These are phyloP conservation scores for Protodeltote pygarga DNA, from an alignment of 2,888 invertebrate genomes.

Conservation along the genomic window DNA sequence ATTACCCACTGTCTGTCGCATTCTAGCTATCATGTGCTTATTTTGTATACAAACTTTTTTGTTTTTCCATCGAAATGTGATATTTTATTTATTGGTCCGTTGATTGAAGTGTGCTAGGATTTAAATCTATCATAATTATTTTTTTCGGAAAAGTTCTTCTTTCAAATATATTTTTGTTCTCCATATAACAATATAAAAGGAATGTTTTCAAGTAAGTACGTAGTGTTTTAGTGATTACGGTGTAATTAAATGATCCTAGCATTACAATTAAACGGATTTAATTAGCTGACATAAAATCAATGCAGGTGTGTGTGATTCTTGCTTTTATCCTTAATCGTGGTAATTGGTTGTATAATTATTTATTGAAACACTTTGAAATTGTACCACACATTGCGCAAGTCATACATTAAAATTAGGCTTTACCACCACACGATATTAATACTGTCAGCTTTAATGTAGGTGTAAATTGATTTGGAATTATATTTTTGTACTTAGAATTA, in stretches of 20 bases:
- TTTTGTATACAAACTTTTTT: conserved; percentile 40
- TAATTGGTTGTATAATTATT: not conserved
- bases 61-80: conserved; percentile 50
- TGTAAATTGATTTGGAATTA: conserved; percentile 70
- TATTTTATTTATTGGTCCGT: conserved; percentile 35
- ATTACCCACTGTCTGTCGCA: conserved; percentile 29
- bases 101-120: conserved; percentile 16
- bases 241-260: conserved; percentile 22
- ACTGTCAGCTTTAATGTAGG: conserved; percentile 78
- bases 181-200: conserved; percentile 3
- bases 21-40: conserved; percentile 25
- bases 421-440: conserved; percentile 61
- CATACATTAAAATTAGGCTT: conserved; percentile 32
- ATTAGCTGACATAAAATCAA: conserved; percentile 29
- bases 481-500: conserved; percentile 76
- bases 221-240: not conserved
- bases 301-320: conserved; percentile 26
- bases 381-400: conserved; percentile 27
- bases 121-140: conserved; percentile 1
- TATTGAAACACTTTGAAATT: not conserved
- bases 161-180: not conserved
- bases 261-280: conserved; percentile 9
- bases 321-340: not conserved
- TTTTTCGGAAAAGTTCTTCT: conserved; percentile 16
- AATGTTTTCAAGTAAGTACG: not conserved